Base-by-base conservation (phyloP, 2,797 vertebrate species). In the Phrynocephalus guinanensis region DNA sequence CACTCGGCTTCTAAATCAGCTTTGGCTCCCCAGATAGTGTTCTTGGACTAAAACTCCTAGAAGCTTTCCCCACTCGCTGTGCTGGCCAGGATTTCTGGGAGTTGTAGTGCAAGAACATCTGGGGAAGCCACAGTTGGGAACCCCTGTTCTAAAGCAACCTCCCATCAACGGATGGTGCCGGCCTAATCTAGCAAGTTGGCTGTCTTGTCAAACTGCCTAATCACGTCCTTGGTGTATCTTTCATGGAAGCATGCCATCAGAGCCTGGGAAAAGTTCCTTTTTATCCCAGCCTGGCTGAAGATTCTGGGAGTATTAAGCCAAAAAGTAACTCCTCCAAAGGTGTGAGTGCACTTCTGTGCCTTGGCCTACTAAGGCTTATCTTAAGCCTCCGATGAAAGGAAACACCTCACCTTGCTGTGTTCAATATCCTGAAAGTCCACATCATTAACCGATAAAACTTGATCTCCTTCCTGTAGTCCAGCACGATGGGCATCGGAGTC, bases 391-490 rank as follows among this genome's bases (percentile, higher is more conserved):
- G 8, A 10, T 28, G 8, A 1, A 0, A 4, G 11, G 44, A 38
- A 33, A 44, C 22, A 0, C 0, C 89, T 88, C 93, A 99, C 98
- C 97, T 98, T 98, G 81, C 98, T 98, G 93, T 99, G 99, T 88
- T 99, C 99, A 77, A 99, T 99, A 94, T 99, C 99, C 96, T 99
- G 99, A 94, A 99, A 99, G 96, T 99, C 99, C 77, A 99, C 98
- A 1, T 99, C 98, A 15, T 99, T 99, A 63, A 99, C 99, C 6
- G 98, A 98, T 8, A 99, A 97, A 83, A 99, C 99, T 95, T 99
- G 98, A 95, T 99, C 99, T 67, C 99, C 99, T 90, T 99, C 98
- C 95, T 99, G 99, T 66, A 99, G 97, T 71, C 98, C 98, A 3
- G 98, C 99, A 91, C 98, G 96, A 93, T 99, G 98, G 0, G 99